These are phyloP conservation scores for Paragorgia papillata DNA, from an alignment of 92 coral and sea anemone genomes.

Conservation along the genomic window DNA sequence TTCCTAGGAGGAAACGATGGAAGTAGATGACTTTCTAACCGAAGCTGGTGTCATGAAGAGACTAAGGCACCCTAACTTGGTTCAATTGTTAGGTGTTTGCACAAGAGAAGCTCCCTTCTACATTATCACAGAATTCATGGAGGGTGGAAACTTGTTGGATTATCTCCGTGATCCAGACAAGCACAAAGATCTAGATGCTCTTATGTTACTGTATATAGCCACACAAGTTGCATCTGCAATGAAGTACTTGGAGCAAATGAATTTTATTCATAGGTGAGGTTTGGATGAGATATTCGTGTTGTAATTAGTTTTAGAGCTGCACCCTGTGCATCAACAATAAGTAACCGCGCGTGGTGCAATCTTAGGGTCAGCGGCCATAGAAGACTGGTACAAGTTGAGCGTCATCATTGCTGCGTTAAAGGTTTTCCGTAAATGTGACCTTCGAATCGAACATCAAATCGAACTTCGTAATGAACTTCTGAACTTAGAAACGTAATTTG, in stretches of 20 bases:
- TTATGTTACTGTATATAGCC: conserved; percentile 89
- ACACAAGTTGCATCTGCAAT: conserved; percentile 95
- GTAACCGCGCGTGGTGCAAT: no score
- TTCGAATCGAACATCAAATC: no score
- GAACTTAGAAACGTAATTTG: no score
- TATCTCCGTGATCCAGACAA: conserved; percentile 79
- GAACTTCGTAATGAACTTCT: no score
- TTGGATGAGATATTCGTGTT: neutral
- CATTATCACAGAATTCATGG: conserved; percentile 93
- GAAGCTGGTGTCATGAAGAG: conserved; percentile 96
- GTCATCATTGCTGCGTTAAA: no score
- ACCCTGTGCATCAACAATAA: neutral
- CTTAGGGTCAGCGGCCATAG: no score
- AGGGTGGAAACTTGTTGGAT: conserved; percentile 88
- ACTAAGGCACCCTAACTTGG: conserved; percentile 82
- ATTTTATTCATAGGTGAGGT: conserved; percentile 93
- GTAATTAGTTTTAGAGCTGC: no score
- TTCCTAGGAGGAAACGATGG: conserved; percentile 97
- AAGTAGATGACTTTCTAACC: conserved; percentile 92
- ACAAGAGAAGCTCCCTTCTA: conserved; percentile 97
- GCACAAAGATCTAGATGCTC: conserved; percentile 85
- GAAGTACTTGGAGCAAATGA: conserved; percentile 85
- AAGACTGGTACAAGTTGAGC: no score
- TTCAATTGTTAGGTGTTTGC: conserved; percentile 93
- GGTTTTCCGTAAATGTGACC: no score